These are phyloP conservation scores for Hippocampus comes DNA, from an alignment of 2,113 vertebrate genomes.

Conservation along the genomic window DNA sequence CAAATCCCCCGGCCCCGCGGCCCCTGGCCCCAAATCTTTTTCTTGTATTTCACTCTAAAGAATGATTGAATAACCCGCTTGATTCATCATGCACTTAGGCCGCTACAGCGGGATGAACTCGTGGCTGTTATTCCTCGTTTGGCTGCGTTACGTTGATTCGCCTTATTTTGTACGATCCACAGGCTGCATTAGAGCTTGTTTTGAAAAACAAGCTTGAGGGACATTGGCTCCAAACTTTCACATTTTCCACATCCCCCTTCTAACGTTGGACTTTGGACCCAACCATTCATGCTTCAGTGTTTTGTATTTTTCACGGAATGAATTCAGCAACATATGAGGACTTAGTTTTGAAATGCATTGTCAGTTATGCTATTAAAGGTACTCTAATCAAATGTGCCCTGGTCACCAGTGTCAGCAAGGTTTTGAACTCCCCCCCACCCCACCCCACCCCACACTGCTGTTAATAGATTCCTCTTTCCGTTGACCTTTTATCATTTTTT, in stretches of 20 bases:
- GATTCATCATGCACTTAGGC: neutral
- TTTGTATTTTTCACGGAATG: neutral
- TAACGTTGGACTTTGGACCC: neutral
- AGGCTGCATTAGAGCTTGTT: constrained; percentile 21
- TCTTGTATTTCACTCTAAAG: neutral
- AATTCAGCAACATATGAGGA: neutral
- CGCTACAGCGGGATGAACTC: constrained; percentile 1
- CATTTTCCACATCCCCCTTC: neutral
- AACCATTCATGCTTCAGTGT: neutral
- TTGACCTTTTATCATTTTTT: neutral
- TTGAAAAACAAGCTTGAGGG: constrained; percentile 15
- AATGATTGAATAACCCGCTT: constrained; percentile 2
- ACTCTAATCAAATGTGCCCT: neutral
- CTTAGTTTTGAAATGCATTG: neutral
- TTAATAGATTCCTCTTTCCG: neutral
- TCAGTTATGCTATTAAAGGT: neutral
- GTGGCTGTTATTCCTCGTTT: neutral
- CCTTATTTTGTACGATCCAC: constrained; percentile 8
- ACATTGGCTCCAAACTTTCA: neutral
- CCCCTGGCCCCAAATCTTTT: neutral
- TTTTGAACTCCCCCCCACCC: too few relatives aligned
- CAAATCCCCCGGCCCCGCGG: neutral
- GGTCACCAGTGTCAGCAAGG: neutral
- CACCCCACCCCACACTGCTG: too few relatives aligned
- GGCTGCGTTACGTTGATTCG: neutral